These are phyloP conservation scores for Acipenser oxyrinchus DNA, from an alignment of 2,797 vertebrate species.

Conservation along the genomic window DNA sequence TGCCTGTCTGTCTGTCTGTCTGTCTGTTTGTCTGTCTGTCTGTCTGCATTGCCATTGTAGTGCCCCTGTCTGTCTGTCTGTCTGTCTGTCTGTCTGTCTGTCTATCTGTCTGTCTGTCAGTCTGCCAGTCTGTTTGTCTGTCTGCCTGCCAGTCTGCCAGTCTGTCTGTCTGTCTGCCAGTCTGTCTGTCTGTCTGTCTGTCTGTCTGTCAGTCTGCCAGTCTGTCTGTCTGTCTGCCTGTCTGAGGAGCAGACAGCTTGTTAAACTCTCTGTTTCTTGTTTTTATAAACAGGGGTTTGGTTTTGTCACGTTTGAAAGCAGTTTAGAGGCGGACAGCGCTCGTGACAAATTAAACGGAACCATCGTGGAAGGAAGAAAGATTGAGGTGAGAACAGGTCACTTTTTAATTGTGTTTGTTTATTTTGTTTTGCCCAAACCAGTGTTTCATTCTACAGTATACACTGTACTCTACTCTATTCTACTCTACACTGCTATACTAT, in stretches of 20 bases:
- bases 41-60: too few relatives aligned
- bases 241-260: too few relatives aligned
- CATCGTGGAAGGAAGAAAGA: conserved; percentile 66
- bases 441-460: too few relatives aligned
- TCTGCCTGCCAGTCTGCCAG: neutral
- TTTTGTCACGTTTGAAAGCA: conserved; percentile 68
- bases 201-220: too few relatives aligned
- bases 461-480: too few relatives aligned
- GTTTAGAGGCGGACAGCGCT: conserved; percentile 57
- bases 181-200: too few relatives aligned
- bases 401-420: too few relatives aligned
- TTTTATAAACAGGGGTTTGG: conserved; percentile 56
- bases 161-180: neutral
- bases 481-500: too few relatives aligned
- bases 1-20: too few relatives aligned
- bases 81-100: neutral
- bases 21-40: neutral
- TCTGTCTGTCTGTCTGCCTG: neutral
- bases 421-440: too few relatives aligned
- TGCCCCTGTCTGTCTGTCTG: neutral
- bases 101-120: neutral
- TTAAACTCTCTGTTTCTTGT: too few relatives aligned
- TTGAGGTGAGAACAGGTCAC: conserved; percentile 48
- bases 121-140: neutral
- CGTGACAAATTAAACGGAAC: conserved; percentile 67